Evolutionary conservation across 2,888 invertebrate species (phyloP).

Genomic region (Lacanobia oleracea): DNA sequence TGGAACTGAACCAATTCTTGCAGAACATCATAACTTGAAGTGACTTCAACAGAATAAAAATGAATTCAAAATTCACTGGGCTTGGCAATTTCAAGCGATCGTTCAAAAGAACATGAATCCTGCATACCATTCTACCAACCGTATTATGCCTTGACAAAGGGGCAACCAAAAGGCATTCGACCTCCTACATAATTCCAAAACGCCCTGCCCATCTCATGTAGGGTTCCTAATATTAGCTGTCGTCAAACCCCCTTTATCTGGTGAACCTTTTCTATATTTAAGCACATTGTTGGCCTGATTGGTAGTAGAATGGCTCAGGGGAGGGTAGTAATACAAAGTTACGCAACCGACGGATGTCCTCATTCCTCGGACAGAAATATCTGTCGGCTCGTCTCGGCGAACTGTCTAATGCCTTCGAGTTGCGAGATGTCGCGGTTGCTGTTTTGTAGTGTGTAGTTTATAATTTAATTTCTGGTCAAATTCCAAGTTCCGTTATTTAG

Average conservation of each 20-base stretch:
- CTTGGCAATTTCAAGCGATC: slow-evolving; percentile 29
- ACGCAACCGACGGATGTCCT: slow-evolving; percentile 80
- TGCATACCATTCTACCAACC: slow-evolving; percentile 18
- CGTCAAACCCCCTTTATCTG: slow-evolving; percentile 58
- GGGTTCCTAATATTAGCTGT: slow-evolving; percentile 57
- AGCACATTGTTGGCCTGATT: slow-evolving; percentile 63
- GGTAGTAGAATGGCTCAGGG: slow-evolving; percentile 55
- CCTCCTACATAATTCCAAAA: slow-evolving; percentile 55
- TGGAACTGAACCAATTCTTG: not conserved
- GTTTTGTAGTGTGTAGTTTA: not conserved
- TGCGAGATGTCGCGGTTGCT: slow-evolving; percentile 38
- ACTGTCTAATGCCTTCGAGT: slow-evolving; percentile 43
- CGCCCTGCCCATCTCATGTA: slow-evolving; percentile 46
- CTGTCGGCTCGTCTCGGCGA: slow-evolving; percentile 61
- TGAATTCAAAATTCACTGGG: not conserved
- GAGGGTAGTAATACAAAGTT: slow-evolving; percentile 72
- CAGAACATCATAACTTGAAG: not conserved
- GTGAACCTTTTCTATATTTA: slow-evolving; percentile 66
- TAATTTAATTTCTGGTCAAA: not conserved
- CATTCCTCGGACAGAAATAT: slow-evolving; percentile 80
- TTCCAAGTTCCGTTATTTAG: not conserved
- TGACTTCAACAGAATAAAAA: not conserved
- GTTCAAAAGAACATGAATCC: slow-evolving; percentile 39
- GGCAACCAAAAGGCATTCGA: slow-evolving; percentile 43
- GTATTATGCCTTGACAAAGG: slow-evolving; percentile 51